Conservation (phyloP, 1,140 invertebrate species). For the Drosophila nigromelanica region DNA sequence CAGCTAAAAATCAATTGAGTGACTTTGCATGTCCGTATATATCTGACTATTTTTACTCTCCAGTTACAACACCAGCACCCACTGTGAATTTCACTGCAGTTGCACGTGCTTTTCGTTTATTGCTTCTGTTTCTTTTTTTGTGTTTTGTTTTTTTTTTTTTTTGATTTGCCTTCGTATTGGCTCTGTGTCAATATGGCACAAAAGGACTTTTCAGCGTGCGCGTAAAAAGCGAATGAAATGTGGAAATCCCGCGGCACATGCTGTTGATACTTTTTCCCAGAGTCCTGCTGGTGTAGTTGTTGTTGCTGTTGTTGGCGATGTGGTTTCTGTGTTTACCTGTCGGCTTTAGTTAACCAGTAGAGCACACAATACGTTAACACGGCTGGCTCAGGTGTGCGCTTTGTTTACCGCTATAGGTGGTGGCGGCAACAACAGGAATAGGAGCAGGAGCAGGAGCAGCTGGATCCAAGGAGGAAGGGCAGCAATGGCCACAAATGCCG, state of each 20-base stretch:
- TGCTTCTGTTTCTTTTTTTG: no score
- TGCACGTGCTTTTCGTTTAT: slow-evolving; percentile 16
- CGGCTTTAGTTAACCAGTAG: slow-evolving; percentile 62
- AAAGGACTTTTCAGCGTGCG: slow-evolving; percentile 26
- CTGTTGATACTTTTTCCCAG: slow-evolving; percentile 9
- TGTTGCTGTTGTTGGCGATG: slow-evolving; percentile 13
- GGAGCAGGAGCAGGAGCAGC: neutral
- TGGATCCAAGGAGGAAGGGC: neutral
- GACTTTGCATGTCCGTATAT: slow-evolving; percentile 66
- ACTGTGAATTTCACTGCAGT: slow-evolving; percentile 9
- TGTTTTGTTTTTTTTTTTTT: no score
- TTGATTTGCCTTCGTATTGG: neutral
- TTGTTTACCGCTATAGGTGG: slow-evolving; percentile 51
- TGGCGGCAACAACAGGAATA: slow-evolving; percentile 2
- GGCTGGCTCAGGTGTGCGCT: slow-evolving; percentile 36
- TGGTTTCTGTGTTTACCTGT: slow-evolving; percentile 36
- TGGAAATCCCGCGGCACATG: slow-evolving; percentile 35
- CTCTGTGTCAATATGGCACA: slow-evolving; percentile 40
- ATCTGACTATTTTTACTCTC: slow-evolving; percentile 14
- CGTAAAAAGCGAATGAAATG: slow-evolving; percentile 55
- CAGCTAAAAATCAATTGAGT: slow-evolving; percentile 74
- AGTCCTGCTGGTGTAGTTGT: slow-evolving; percentile 9
- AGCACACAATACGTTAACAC: slow-evolving; percentile 35
- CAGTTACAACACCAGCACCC: neutral
- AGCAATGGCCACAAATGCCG: slow-evolving; percentile 20